Percentiles rank a stretch among this genome's conserved stretches.
These are phyloP conservation scores for Periparus ater DNA, from an alignment of 2,797 vertebrate species.

Conservation along the genomic window DNA sequence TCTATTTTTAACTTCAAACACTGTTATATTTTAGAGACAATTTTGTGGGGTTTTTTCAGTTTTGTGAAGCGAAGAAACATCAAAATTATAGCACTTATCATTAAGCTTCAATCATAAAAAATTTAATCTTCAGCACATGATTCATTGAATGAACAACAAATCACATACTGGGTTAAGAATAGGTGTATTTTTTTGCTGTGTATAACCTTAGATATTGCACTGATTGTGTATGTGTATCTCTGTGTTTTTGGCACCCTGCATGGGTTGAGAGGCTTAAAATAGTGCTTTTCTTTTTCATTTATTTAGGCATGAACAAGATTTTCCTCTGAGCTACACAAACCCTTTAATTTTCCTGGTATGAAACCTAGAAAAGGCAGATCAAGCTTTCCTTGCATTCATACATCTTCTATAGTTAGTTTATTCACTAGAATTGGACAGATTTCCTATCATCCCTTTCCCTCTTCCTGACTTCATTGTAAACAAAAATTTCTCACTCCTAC, in stretches of 20 bases:
- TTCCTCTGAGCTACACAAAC: background rate
- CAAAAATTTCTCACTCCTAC: background rate
- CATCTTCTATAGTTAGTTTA: background rate
- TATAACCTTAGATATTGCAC: background rate
- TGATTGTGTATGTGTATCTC: background rate
- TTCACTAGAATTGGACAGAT: background rate
- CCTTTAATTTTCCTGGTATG: background rate
- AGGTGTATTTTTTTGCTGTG: background rate
- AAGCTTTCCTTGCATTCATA: background rate
- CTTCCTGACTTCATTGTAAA: background rate
- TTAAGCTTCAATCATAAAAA: background rate
- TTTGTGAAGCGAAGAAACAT: background rate
- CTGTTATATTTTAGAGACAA: background rate
- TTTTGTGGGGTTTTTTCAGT: background rate
- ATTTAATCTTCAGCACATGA: background rate
- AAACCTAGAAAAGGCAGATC: background rate
- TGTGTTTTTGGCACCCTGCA: background rate
- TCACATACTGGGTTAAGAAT: background rate
- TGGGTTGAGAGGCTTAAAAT: background rate
- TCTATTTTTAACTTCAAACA: conserved; percentile 8
- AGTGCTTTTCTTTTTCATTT: background rate
- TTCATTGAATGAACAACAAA: background rate
- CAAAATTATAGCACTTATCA: background rate
- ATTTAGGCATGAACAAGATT: background rate
- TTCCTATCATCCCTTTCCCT: background rate